Evolutionary conservation across 2,113 vertebrate species (phyloP), one percentile per base, ranked within the genome.

Genomic region (Sinosuthora webbiana): DNA sequence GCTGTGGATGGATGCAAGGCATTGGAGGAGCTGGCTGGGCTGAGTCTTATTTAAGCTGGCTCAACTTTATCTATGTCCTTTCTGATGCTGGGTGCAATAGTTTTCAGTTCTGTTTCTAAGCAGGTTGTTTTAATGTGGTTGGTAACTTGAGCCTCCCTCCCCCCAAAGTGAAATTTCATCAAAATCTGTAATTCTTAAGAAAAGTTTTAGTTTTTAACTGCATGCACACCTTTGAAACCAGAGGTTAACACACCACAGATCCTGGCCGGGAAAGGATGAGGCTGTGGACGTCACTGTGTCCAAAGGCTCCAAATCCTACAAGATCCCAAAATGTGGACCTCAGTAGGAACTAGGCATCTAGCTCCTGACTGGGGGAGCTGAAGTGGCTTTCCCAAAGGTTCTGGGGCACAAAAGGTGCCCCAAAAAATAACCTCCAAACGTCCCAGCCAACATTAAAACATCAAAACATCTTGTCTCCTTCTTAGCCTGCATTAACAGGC

Each of bases 241-340:
- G 31, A 76, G 15, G 6, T 56, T 60, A 60, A 35, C 1, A 1
- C 2, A 3, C 2, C 3, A 13, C 0, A 0, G 14, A 8, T 39
- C 39, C 62, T 76, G 42, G 4, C n/a, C 47, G 50, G 53, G 28
- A 1, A 8, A 76, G 8, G 5, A 1, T 27, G 60, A 25, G 10
- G 27, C 28, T 91, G 45, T 3, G 11, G 11, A 20, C 25, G 11
- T 53, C 12, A 5, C 11, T 33, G 5, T 37, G 8, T 35, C 25
- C 24, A 53, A 24, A 30, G 42, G 25, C 59, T 57, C 15, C 45
- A 65, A 25, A 74, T 69, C 7, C 41, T 33, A 31, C 37, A 62
- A 24, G 41, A 57, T 50, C 41, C 31, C 23, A 39, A 82, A 64
- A 20, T 3, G 2, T 62, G 21, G 7, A 3, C 23, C 13, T 68